phyloP scores from a whole-genome alignment of 1,140 invertebrate species.

The Heterodera carotae region DNA sequence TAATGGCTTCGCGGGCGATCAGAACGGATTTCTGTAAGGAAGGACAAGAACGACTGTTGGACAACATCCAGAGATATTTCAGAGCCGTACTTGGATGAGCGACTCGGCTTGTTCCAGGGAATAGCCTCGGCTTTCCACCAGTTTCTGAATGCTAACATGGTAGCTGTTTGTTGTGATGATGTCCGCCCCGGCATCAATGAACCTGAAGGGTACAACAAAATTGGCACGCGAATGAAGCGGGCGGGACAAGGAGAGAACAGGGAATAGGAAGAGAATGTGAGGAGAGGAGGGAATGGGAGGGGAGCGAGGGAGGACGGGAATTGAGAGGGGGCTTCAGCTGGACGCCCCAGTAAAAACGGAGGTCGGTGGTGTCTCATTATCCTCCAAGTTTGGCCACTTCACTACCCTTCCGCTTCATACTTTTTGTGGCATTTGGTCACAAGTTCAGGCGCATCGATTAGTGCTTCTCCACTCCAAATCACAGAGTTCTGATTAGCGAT shows the following conservation, averaged over 20 bases:
- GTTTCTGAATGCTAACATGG: constrained; percentile 80
- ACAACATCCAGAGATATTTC: too few relatives aligned
- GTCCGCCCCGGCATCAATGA: constrained; percentile 76
- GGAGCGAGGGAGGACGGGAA: background rate
- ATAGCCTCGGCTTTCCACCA: constrained; percentile 71
- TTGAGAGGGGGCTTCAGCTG: background rate
- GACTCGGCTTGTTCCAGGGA: constrained; percentile 67
- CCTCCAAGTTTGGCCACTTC: too few relatives aligned
- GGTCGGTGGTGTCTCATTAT: too few relatives aligned
- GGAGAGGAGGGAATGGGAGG: background rate
- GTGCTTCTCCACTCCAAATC: constrained; percentile 40
- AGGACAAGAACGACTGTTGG: too few relatives aligned
- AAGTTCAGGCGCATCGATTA: constrained; percentile 34
- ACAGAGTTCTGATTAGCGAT: constrained; percentile 22
- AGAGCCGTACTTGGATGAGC: constrained; percentile 68
- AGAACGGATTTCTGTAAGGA: constrained; percentile 72
- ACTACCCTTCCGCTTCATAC: background rate
- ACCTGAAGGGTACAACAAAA: constrained; percentile 37
- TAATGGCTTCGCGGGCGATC: constrained; percentile 71
- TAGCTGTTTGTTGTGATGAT: constrained; percentile 84
- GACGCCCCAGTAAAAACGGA: background rate
- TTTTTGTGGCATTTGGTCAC: constrained; percentile 23
- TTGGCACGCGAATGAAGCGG: background rate
- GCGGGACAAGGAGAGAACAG: background rate
- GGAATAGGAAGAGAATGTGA: background rate